phyloP scores from a whole-genome alignment of 2,888 invertebrate genomes.

The Brachynemurus nebulosus region DNA sequence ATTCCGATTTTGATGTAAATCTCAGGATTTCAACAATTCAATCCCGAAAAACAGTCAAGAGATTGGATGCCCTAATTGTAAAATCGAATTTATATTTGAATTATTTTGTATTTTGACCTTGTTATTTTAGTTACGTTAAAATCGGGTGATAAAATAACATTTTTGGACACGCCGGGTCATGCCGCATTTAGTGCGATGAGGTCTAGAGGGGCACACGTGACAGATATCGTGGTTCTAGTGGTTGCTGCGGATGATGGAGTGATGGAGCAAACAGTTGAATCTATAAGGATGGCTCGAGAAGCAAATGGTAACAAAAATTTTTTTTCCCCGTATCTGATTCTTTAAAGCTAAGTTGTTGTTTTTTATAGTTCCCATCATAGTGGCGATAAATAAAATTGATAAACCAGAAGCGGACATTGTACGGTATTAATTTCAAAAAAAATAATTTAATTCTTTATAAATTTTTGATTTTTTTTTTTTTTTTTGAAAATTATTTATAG shows the following conservation, averaged over 20 bases:
- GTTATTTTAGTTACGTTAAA: constrained; percentile 41
- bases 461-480: no score
- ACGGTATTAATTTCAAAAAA: constrained; percentile 27
- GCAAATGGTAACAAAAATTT: constrained; percentile 41
- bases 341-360: constrained; percentile 13
- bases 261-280: constrained; percentile 94
- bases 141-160: constrained; percentile 72
- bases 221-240: constrained; percentile 89
- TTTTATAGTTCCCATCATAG: constrained; percentile 77
- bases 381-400: constrained; percentile 98
- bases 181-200: constrained; percentile 94
- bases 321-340: background rate
- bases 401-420: constrained; percentile 81
- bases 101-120: no score
- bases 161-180: constrained; percentile 97
- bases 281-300: constrained; percentile 70
- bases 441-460: background rate
- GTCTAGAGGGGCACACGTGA: constrained; percentile 81
- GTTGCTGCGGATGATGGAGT: constrained; percentile 99
- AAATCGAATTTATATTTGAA: no score
- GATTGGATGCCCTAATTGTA: no score
- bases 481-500: constrained; percentile 36
- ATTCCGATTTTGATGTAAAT: no score
- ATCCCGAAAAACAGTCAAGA: no score
- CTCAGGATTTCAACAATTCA: no score